A percentile compares a stretch with the other conserved stretches of the same genome.
These are phyloP conservation scores for Blastomussa wellsi DNA, from an alignment of 92 coral and sea anemone species.

Conservation along the genomic window DNA sequence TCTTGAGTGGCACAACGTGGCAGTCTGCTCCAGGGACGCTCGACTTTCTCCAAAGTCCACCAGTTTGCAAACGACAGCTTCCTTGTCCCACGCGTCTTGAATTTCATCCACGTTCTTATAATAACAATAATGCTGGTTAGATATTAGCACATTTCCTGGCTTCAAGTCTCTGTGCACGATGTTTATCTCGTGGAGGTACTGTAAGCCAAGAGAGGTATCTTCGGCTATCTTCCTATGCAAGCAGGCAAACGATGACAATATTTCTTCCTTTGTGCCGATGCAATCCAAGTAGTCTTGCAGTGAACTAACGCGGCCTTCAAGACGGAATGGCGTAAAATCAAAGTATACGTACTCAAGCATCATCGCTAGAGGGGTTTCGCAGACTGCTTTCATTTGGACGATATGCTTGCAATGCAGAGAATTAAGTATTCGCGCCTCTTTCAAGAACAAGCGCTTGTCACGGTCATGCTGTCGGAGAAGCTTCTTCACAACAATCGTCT, in stretches of 20 bases:
- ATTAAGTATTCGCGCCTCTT: conserved; percentile 38
- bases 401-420: conserved; percentile 21
- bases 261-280: background rate
- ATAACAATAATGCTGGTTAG: conserved; percentile 35
- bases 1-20: conserved; percentile 39
- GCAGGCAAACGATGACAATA: conserved; percentile 3
- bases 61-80: conserved; percentile 34
- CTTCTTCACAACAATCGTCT: conserved; percentile 24
- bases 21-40: conserved; percentile 36
- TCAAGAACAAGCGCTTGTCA: conserved; percentile 7
- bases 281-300: background rate
- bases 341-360: conserved; percentile 28
- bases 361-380: conserved; percentile 32
- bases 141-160: conserved; percentile 7
- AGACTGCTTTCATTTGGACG: conserved; percentile 31
- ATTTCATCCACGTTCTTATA: no score
- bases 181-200: conserved; percentile 5
- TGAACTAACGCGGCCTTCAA: conserved; percentile 13
- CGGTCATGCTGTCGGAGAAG: conserved; percentile 37
- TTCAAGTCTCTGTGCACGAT: conserved; percentile 22
- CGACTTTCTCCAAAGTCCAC: conserved; percentile 47
- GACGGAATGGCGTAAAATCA: conserved; percentile 26
- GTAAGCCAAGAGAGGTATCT: conserved; percentile 22
- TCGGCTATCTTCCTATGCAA: conserved; percentile 21
- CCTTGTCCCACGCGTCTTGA: conserved; percentile 33